Evolutionary conservation across 2,113 vertebrate genomes (phyloP), one percentile per base, ranked within the genome.

Genomic region (Vulpes ferrilata): DNA sequence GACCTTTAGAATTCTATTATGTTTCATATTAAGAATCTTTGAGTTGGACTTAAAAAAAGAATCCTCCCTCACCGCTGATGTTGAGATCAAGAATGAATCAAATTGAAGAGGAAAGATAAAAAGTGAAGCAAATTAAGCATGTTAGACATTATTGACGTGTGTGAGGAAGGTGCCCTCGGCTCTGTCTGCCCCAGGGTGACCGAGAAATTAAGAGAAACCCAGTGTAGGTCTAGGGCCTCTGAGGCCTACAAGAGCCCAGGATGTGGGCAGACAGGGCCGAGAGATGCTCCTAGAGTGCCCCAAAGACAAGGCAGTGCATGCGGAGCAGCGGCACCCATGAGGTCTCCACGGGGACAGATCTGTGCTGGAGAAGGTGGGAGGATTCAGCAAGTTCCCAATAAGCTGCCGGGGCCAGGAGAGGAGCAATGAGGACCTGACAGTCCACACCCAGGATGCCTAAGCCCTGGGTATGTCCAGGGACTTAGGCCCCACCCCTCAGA

Each of bases 1-100:
- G 48, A 67, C 60, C 11, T 93, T 93, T 35, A 51, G 51, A 93
- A 93, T 87, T 59, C 57, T 80, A 51, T 73, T 32, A 43, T 30
- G 23, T 3, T 10, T 4, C 19, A 17, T 55, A 53, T 76, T 65
- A 73, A 60, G 16, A 60, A 86, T n/a, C 22, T 71, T 62, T 38
- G 22, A 86, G 51, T n/a, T 35, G 13, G 1, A 67, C 65, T 73
- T 71, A 12, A 13, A 48, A 82, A 89, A 38, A 86, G 74, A 78
- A 25, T 48, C 78, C 15, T 1, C 20, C n/a, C 6, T 62, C 7
- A 57, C 7, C 57, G 51, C 4, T 87, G 87, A 71, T 53, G 11
- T 35, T 55, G 67, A 79, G 69, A 73, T 88, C 10, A 51, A 89
- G 80, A 97, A 90, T 11, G 20, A 71, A 9, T 59, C 23, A 38